Conservation (phyloP, 2,888 invertebrate species). For the Alloscopus bannaensis region DNA sequence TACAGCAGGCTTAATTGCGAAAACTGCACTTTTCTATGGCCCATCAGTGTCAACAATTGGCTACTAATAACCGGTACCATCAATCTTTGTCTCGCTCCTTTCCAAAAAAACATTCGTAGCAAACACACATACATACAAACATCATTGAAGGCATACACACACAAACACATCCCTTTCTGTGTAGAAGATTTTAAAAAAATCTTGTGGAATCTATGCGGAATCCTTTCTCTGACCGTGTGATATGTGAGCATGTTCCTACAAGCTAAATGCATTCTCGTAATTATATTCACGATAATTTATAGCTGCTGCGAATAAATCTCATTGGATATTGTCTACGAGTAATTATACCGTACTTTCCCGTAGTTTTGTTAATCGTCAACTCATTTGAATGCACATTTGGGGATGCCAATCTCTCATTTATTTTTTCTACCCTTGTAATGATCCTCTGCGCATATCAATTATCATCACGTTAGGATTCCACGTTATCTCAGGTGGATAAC, state of each 20-base stretch:
- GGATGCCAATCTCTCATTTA: background rate
- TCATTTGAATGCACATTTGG: too few relatives aligned
- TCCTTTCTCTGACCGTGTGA: too few relatives aligned
- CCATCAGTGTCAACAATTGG: conserved; percentile 61
- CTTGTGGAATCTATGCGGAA: too few relatives aligned
- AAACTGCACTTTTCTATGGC: conserved; percentile 54
- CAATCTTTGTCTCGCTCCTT: conserved; percentile 55
- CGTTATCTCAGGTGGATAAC: background rate
- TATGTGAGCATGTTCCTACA: background rate
- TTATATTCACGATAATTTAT: conserved; percentile 55
- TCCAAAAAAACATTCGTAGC: conserved; percentile 20
- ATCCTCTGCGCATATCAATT: background rate
- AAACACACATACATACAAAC: background rate
- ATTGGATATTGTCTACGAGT: conserved; percentile 41
- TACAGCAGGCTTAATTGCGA: conserved; percentile 55
- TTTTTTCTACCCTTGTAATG: background rate
- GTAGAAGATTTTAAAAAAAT: background rate
- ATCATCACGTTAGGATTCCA: background rate
- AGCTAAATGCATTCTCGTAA: conserved; percentile 16
- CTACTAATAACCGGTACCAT: conserved; percentile 58
- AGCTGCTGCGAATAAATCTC: conserved; percentile 42
- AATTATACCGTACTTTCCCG: conserved; percentile 34
- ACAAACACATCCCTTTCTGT: background rate
- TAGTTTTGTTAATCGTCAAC: background rate
- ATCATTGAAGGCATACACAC: background rate